These are phyloP conservation scores for Halictus quadricinctus DNA, from an alignment of 2,888 invertebrate genomes.

Conservation along the genomic window DNA sequence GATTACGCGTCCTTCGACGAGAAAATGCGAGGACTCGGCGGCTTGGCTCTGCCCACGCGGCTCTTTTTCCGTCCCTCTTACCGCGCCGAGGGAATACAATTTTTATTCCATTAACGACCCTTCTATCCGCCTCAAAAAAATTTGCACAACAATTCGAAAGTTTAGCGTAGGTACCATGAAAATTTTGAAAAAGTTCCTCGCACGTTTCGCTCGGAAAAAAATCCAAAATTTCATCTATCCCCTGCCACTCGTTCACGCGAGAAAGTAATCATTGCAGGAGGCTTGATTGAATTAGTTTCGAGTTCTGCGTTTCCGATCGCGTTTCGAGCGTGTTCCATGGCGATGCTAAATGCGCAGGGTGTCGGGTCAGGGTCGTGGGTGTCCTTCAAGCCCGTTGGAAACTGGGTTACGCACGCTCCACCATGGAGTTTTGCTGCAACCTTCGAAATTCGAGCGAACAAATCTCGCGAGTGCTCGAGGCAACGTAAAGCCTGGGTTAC, in stretches of 20 bases:
- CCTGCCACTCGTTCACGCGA: not conserved
- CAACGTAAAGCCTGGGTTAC: not conserved
- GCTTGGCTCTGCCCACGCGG: not conserved
- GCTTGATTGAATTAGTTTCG: not conserved
- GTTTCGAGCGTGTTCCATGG: not conserved
- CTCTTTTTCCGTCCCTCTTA: not conserved
- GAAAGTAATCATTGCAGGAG: not conserved
- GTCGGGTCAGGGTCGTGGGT: not conserved
- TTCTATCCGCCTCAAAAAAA: not conserved
- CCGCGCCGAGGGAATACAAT: not conserved
- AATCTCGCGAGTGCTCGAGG: not conserved
- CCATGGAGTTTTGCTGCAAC: not conserved
- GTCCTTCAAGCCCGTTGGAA: not conserved
- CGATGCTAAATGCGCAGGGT: not conserved
- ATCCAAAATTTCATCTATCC: too few species aligned
- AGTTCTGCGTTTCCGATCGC: not conserved
- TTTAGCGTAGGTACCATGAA: not conserved
- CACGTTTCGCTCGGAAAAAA: too few species aligned
- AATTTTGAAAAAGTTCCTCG: not conserved
- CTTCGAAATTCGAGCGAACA: not conserved
- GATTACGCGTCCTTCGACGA: not conserved
- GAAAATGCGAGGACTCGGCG: slow-evolving; percentile 9
- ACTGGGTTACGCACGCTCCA: slow-evolving; percentile 1
- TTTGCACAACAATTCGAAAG: not conserved
- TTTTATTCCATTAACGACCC: not conserved